phyloP scores from a whole-genome alignment of 2,113 vertebrate species.

The Toxotes chatareus region DNA sequence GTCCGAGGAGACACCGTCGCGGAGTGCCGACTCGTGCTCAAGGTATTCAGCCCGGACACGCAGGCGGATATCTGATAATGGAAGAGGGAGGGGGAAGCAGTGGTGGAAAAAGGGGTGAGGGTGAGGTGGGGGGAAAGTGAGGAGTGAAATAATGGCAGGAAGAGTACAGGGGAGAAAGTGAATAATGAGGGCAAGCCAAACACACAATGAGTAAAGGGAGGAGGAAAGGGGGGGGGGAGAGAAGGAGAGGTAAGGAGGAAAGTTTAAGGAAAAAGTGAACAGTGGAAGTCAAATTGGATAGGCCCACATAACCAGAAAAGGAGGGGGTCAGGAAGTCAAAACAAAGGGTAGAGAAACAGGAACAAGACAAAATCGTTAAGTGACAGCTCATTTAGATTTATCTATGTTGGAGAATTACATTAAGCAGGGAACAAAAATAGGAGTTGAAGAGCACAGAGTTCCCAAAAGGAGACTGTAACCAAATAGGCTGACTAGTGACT shows the following conservation, averaged over 20 bases:
- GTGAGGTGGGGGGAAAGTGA: background rate
- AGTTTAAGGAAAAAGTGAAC: slow-evolving; percentile 24
- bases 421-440: slow-evolving; percentile 2
- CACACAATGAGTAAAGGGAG: background rate
- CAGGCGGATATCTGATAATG: slow-evolving; percentile 88
- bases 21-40: slow-evolving; percentile 89
- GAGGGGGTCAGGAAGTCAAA: slow-evolving; percentile 54
- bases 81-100: slow-evolving; percentile 41
- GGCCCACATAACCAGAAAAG: slow-evolving; percentile 24
- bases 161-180: slow-evolving; percentile 11
- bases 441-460: slow-evolving; percentile 6
- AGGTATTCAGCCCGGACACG: slow-evolving; percentile 92
- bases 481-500: slow-evolving; percentile 17
- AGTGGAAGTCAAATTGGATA: slow-evolving; percentile 29
- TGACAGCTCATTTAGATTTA: background rate
- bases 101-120: slow-evolving; percentile 28
- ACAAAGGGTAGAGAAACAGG: slow-evolving; percentile 55
- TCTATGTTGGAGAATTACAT: slow-evolving; percentile 13
- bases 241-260: slow-evolving; percentile 9
- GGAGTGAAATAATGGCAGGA: slow-evolving; percentile 2
- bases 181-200: slow-evolving; percentile 35
- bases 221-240: background rate
- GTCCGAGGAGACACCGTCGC: slow-evolving; percentile 87
- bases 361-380: slow-evolving; percentile 54
- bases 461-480: slow-evolving; percentile 19